phyloP scores from a whole-genome alignment of 2,797 vertebrate genomes.

The Takifugu rubripes region DNA sequence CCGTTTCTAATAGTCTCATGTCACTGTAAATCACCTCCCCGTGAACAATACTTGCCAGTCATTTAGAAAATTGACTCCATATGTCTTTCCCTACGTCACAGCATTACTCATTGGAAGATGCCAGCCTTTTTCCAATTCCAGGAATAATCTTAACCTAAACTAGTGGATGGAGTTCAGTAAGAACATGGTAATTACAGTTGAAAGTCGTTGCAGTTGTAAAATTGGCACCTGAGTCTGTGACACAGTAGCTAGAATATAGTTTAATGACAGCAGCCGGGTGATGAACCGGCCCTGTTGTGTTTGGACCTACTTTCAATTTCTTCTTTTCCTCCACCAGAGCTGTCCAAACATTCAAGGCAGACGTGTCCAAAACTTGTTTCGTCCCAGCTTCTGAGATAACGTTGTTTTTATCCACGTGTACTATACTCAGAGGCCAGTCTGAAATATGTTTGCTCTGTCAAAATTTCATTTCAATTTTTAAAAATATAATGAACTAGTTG shows the following conservation, averaged over 20 bases:
- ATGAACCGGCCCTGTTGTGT: neutral
- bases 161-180: no score
- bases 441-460: slow-evolving; percentile 9
- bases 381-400: neutral
- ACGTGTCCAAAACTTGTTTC: slow-evolving; percentile 10
- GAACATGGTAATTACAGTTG: no score
- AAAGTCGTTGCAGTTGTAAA: no score
- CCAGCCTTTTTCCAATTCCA: no score
- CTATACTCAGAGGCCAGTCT: neutral
- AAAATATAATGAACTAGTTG: slow-evolving; percentile 31
- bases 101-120: no score
- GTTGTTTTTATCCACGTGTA: neutral
- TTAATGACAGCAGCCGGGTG: neutral
- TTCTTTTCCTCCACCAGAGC: slow-evolving; percentile 21
- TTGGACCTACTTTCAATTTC: neutral
- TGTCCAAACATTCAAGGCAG: slow-evolving; percentile 10
- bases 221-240: no score
- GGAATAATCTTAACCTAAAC: no score
- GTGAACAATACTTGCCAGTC: no score
- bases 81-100: no score
- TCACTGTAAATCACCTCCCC: no score
- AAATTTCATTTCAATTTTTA: neutral
- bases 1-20: no score
- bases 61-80: no score
- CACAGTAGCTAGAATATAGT: neutral